phyloP scores from a whole-genome alignment of 2,888 invertebrate genomes.

The Lymantria monacha region DNA sequence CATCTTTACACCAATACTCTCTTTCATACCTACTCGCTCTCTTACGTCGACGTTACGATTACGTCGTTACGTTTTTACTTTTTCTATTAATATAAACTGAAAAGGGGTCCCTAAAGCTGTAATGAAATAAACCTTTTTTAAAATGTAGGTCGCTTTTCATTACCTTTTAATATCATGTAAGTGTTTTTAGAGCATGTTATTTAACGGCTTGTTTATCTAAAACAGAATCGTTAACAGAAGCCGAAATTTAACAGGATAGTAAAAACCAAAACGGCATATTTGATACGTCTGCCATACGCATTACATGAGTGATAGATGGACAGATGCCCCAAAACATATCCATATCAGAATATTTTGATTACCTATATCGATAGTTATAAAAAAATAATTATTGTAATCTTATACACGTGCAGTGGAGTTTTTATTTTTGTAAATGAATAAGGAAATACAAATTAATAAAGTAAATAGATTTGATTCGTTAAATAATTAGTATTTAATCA shows the following conservation, averaged over 20 bases:
- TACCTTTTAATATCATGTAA: conserved; percentile 5
- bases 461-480: too few species aligned
- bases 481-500: too few species aligned
- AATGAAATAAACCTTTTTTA: conserved; percentile 11
- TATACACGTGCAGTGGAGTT: too few species aligned
- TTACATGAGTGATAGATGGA: conserved; percentile 67
- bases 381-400: too few species aligned
- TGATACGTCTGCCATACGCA: conserved; percentile 38
- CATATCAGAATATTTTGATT: conserved; percentile 39
- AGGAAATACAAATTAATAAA: too few species aligned
- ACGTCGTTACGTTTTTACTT: too few species aligned
- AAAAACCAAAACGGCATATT: conserved; percentile 26
- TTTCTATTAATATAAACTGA: not conserved
- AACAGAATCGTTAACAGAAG: conserved; percentile 19
- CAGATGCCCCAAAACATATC: conserved; percentile 40
- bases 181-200: conserved; percentile 3
- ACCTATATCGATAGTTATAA: conserved; percentile 29
- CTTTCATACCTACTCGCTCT: too few species aligned
- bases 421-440: too few species aligned
- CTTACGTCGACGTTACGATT: too few species aligned
- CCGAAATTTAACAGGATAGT: conserved; percentile 18
- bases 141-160: conserved; percentile 2
- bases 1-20: too few species aligned
- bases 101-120: not conserved
- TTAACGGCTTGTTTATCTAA: conserved; percentile 2